Evolutionary conservation across 37 sponge, comb jelly and placozoan species (phyloP), one percentile per base, ranked within the genome.

Genomic region (Axinella damicornis): DNA sequence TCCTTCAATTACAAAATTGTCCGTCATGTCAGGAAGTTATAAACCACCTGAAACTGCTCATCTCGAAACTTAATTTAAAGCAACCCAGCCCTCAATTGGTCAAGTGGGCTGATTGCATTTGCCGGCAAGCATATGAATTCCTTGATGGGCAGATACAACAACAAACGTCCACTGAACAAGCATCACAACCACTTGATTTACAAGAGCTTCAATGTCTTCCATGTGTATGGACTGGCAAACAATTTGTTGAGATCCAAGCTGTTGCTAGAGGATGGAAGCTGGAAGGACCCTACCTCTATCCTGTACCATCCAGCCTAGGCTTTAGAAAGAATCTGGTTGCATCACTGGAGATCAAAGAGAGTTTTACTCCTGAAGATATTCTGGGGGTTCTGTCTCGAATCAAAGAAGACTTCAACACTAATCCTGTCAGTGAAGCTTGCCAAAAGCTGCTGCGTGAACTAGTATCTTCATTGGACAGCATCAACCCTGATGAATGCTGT

Each of bases 251-350:
- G n/a, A 61, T 52, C 17, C 33, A 60, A 15, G 22, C 22, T 15
- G 65, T 90, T 17, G 74, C 86, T n/a, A 57, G 16, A 57, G 21
- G 68, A 6, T 85, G 81, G 80, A 71, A 28, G 14, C 25, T 41
- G 12, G 52, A 83, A 55, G 90, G 90, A 33, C 87, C 88, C 16
- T 92, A 87, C 36, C 59, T 92, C 24, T 83, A 59, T 57, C 33
- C 36, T 32, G 58, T 92, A 4, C 92, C 92, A 24, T 0, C 32
- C 36, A 69, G 38, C 18, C 20, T 88, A 24, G 19, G 24, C 11
- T 25, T 35, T 12, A 54, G 72, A 25, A 30, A 75, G 30, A 46
- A 54, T 0, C 73, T 93, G 31, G 22, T 37, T 32, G 40, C 57
- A 58, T 15, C 38, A 38, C 69, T 88, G 24, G 30, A 46, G 21